phyloP scores from a whole-genome alignment of 92 coral and sea anemone species.

The Phenganax marumi region DNA sequence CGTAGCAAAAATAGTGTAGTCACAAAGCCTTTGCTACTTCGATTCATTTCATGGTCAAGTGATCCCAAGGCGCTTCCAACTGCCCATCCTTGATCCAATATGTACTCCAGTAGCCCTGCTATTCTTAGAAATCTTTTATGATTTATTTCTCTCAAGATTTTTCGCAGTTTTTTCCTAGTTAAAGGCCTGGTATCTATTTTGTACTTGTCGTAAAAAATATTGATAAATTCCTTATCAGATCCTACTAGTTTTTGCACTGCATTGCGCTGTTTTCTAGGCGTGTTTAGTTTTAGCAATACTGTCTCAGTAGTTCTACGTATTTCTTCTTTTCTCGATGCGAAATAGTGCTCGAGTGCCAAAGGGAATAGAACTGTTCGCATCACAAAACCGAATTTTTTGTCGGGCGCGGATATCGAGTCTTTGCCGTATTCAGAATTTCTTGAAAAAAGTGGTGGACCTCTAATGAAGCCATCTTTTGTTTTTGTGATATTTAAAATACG shows the following conservation, averaged over 20 bases:
- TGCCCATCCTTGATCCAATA: slow-evolving; percentile 52
- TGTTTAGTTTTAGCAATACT: slow-evolving; percentile 29
- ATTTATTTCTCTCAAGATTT: slow-evolving; percentile 38
- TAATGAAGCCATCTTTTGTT: background rate
- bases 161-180: slow-evolving; percentile 14
- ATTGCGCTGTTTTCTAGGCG: background rate
- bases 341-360: slow-evolving; percentile 57
- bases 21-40: slow-evolving; percentile 47
- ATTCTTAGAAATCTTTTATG: slow-evolving; percentile 49
- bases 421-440: slow-evolving; percentile 46
- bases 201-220: slow-evolving; percentile 2
- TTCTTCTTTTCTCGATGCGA: slow-evolving; percentile 49
- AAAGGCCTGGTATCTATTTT: background rate
- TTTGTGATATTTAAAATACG: slow-evolving; percentile 16
- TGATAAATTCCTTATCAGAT: slow-evolving; percentile 15
- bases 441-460: slow-evolving; percentile 58
- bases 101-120: slow-evolving; percentile 45
- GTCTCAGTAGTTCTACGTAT: slow-evolving; percentile 15
- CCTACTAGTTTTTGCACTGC: slow-evolving; percentile 32
- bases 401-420: slow-evolving; percentile 28
- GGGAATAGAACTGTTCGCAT: slow-evolving; percentile 61
- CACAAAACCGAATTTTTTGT: slow-evolving; percentile 59
- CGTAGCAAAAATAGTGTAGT: slow-evolving; percentile 34
- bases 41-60: slow-evolving; percentile 50
- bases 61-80: slow-evolving; percentile 48